These are phyloP conservation scores for Sitophilus oryzae DNA, from an alignment of 1,140 invertebrate species.

Conservation along the genomic window DNA sequence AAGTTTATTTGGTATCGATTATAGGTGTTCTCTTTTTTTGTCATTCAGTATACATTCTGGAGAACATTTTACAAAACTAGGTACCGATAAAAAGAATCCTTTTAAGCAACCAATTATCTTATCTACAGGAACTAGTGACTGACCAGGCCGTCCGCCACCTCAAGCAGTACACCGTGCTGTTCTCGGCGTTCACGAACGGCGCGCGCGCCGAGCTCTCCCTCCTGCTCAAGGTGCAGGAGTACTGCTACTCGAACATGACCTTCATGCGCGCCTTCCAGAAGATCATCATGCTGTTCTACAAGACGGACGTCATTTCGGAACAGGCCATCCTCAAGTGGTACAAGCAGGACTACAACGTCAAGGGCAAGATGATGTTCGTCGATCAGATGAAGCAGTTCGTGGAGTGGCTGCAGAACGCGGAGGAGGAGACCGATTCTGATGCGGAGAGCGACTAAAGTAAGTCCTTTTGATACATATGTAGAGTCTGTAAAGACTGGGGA, in stretches of 20 bases:
- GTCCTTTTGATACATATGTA: background rate
- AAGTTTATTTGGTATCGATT: too few species aligned
- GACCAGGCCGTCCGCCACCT: constrained; percentile 91
- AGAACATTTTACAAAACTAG: too few species aligned
- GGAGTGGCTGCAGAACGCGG: constrained; percentile 94
- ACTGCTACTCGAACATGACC: constrained; percentile 97
- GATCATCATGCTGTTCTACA: constrained; percentile 93
- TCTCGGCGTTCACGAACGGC: constrained; percentile 78
- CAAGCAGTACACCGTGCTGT: constrained; percentile 74
- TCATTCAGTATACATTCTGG: too few species aligned
- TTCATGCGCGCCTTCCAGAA: constrained; percentile 98
- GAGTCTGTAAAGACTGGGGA: too few species aligned
- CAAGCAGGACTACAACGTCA: constrained; percentile 83
- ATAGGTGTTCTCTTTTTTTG: too few species aligned
- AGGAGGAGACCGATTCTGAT: constrained; percentile 69
- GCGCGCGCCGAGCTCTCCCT: constrained; percentile 81
- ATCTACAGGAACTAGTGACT: constrained; percentile 71
- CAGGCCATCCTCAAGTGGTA: constrained; percentile 92
- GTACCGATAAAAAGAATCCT: too few species aligned
- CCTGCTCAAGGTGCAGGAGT: constrained; percentile 89
- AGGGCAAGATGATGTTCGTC: constrained; percentile 94
- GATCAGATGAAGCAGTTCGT: constrained; percentile 97
- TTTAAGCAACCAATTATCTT: too few species aligned
- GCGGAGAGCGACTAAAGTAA: constrained; percentile 40
- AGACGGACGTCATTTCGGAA: constrained; percentile 88